Evolutionary conservation across 2,888 invertebrate species (phyloP), one percentile per base, ranked within the genome.

Genomic region (Papilio gigon): DNA sequence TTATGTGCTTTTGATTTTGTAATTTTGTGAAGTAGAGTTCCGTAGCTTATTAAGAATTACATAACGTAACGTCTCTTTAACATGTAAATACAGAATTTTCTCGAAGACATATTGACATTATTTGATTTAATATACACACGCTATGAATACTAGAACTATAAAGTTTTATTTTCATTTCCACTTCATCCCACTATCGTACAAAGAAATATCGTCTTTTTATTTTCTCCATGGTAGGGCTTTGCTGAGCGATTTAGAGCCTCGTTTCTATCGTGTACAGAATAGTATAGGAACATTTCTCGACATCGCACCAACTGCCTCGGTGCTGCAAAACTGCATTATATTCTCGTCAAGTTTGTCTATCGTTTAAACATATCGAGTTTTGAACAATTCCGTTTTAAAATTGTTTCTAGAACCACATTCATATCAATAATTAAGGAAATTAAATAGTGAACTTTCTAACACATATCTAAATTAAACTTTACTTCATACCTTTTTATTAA

Each of bases 171-270:
- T 33, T 25, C 33, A 62, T 62, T 30, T 62, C 9, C 25, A 27
- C 53, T 25, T n/a, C 27, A 27, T n/a, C 53, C n/a, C 14, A 5
- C 11, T 25, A 63, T 37, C 63, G 50, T 50, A 50, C 22, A 63
- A 33, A 63, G 50, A 63, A 50, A 63, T 50, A 50, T 63, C n/a
- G 50, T 35, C 63, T 11, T 63, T 63, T 63, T 63, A 47, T 63
- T 63, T 63, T 22, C 25, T 53, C n/a, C n/a, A 27, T 50, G 27
- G 25, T 50, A 63, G 22, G 35, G 63, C 30, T 63, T 63, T 63
- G 37, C 37, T 25, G n/a, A 50, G 47, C 47, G 63, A 64, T 64
- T 64, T 64, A 64, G 17, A 50, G 25, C 50, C 35, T 64, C 33
- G 37, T 64, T 64, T 53, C 64, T 37, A 37, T 50, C 25, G 35